phyloP scores from a whole-genome alignment of 2,113 vertebrate species.

The Spilogale gracilis region DNA sequence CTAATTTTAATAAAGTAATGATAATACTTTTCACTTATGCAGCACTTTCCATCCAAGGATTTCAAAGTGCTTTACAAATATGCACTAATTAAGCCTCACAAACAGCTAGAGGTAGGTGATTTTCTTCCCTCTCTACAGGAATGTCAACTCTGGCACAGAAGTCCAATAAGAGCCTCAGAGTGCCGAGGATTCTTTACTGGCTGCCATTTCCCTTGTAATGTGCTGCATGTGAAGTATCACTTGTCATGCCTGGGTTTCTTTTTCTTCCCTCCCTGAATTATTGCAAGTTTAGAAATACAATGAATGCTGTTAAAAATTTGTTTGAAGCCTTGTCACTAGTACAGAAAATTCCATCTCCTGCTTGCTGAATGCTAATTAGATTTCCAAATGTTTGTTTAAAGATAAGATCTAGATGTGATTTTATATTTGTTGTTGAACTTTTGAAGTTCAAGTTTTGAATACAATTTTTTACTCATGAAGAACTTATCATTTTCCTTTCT shows the following conservation, averaged over 20 bases:
- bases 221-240: constrained; percentile 72
- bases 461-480: constrained; percentile 23
- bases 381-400: constrained; percentile 36
- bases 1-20: constrained; percentile 69
- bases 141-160: neutral
- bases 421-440: constrained; percentile 17
- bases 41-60: constrained; percentile 83
- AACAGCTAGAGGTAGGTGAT: constrained; percentile 81
- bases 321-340: neutral
- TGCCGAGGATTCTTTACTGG: neutral
- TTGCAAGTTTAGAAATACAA: neutral
- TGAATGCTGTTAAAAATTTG: constrained; percentile 47
- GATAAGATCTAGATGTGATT: constrained; percentile 1
- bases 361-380: constrained; percentile 38
- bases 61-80: constrained; percentile 82
- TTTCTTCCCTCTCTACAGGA: constrained; percentile 41
- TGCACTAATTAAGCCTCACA: constrained; percentile 80
- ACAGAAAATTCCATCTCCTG: constrained; percentile 19
- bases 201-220: neutral
- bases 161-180: neutral
- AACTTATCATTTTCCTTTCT: constrained; percentile 38
- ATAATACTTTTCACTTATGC: constrained; percentile 78
- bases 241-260: neutral
- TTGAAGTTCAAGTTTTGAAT: neutral
- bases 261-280: neutral